Percentiles rank a stretch among this genome's conserved stretches.
Conservation (phyloP, 1,140 invertebrate genomes). For the Euura lappo region DNA sequence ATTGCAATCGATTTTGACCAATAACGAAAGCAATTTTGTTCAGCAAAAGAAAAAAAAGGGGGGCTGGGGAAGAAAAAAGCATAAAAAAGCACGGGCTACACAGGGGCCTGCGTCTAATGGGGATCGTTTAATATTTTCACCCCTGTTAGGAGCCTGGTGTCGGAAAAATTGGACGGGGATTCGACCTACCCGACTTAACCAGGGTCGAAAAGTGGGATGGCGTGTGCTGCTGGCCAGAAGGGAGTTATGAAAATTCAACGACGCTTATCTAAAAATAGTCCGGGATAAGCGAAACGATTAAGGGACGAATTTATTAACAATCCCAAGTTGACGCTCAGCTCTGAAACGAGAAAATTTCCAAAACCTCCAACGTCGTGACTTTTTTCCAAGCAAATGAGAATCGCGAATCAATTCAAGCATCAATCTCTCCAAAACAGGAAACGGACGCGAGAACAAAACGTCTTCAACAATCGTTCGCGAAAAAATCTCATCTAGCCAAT, state of each 20-base stretch:
- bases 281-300: conserved; percentile 7
- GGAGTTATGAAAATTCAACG: conserved; percentile 6
- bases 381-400: too few species aligned
- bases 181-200: neutral
- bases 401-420: too few species aligned
- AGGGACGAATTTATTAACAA: neutral
- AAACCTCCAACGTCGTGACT: too few species aligned
- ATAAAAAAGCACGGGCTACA: too few species aligned
- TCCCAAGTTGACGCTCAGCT: neutral
- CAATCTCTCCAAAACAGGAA: too few species aligned
- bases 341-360: too few species aligned
- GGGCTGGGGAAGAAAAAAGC: neutral
- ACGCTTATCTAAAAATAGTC: neutral
- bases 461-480: too few species aligned
- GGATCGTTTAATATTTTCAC: conserved; percentile 4
- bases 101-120: neutral
- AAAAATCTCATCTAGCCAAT: too few species aligned
- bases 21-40: neutral
- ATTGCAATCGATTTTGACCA: neutral
- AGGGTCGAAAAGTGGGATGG: neutral
- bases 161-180: neutral
- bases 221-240: conserved; percentile 3
- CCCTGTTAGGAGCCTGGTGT: neutral
- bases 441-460: too few species aligned
- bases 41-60: neutral